Conservation (phyloP, 92 coral and sea anemone species). For the Porites evermanni region DNA sequence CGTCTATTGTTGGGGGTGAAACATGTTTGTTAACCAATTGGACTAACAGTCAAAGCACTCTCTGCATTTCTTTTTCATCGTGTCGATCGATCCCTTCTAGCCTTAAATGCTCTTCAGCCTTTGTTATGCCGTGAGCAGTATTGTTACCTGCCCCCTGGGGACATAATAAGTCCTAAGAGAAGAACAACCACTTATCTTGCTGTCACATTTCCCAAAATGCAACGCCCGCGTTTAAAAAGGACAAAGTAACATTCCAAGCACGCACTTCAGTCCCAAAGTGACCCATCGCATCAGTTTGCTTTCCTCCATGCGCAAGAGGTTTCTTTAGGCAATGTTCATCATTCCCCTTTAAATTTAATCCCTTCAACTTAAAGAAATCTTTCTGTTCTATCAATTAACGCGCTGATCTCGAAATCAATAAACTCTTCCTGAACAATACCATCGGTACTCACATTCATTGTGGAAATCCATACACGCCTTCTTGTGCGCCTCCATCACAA, state of each 20-base stretch:
- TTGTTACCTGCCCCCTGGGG: constrained; percentile 30
- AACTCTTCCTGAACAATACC: constrained; percentile 54
- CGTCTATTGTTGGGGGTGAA: constrained; percentile 8
- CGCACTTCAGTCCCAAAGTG: constrained; percentile 29
- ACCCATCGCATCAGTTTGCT: constrained; percentile 1
- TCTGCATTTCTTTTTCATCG: constrained; percentile 51
- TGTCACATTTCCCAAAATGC: constrained; percentile 63
- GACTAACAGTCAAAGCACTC: constrained; percentile 44
- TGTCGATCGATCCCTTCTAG: constrained; percentile 44
- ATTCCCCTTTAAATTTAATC: constrained; percentile 37
- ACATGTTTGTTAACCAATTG: constrained; percentile 41
- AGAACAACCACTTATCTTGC: constrained; percentile 58
- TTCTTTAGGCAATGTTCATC: constrained; percentile 42
- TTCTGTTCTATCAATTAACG: constrained; percentile 61
- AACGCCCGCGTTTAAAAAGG: constrained; percentile 58
- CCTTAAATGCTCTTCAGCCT: constrained; percentile 54
- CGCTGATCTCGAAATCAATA: constrained; percentile 68
- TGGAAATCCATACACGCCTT: constrained; percentile 24
- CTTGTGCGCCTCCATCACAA: background rate
- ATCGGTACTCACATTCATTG: constrained; percentile 56
- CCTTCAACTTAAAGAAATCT: constrained; percentile 44
- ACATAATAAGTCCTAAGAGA: constrained; percentile 50
- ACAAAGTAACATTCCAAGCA: constrained; percentile 22
- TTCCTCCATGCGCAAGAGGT: constrained; percentile 61
- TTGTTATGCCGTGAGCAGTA: constrained; percentile 45